A percentile compares a stretch with the other conserved stretches of the same genome.
These are phyloP conservation scores for Acholoe squamosa DNA, from an alignment of 2,888 invertebrate species.

Conservation along the genomic window DNA sequence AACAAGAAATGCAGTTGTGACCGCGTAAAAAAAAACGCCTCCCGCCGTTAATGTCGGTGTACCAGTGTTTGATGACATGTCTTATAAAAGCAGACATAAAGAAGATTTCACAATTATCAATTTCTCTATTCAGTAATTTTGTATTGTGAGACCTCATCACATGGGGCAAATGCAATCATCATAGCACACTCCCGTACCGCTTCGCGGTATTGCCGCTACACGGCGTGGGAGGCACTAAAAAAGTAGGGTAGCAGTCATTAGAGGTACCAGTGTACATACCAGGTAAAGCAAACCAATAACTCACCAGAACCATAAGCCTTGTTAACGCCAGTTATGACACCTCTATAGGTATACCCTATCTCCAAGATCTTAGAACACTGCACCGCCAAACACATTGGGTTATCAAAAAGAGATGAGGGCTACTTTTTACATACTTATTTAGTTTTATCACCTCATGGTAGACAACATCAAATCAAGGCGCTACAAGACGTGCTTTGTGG, in stretches of 20 bases:
- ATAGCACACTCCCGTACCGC: too few relatives aligned
- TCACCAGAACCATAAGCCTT: neutral
- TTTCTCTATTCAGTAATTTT: too few relatives aligned
- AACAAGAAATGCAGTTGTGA: too few relatives aligned
- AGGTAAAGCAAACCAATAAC: neutral
- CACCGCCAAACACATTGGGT: neutral
- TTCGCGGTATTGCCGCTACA: too few relatives aligned
- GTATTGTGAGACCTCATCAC: too few relatives aligned
- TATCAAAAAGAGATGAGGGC: neutral
- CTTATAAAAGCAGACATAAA: too few relatives aligned
- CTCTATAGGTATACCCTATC: neutral
- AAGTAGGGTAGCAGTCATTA: neutral
- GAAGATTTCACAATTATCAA: too few relatives aligned
- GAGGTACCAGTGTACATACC: neutral
- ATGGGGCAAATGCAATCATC: too few relatives aligned
- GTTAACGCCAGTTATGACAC: neutral
- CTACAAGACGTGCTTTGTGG: conserved; percentile 13
- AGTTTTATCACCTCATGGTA: neutral
- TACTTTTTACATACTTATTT: neutral
- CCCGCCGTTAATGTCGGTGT: too few relatives aligned
- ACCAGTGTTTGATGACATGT: too few relatives aligned
- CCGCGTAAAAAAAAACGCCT: too few relatives aligned
- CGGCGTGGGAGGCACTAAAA: too few relatives aligned
- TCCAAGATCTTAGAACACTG: neutral
- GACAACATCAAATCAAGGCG: neutral